Evolutionary conservation across 2,797 vertebrate genomes (phyloP), one percentile per base, ranked within the genome.

Genomic region (Cynodonichthys magdalenae): DNA sequence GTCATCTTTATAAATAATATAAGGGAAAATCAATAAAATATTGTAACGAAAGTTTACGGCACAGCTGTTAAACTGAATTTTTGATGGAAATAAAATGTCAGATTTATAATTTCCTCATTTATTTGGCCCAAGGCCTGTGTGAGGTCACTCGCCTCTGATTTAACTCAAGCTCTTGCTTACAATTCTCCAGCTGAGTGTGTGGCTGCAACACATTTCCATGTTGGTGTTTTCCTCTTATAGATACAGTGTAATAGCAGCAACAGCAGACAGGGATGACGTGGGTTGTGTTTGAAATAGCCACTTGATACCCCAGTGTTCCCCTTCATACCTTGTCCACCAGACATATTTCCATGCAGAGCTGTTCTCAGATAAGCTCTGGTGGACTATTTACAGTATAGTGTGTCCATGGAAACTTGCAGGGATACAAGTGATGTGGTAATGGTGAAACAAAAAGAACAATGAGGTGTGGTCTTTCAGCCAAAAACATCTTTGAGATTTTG

Each of bases 161-260:
- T 63, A 57, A 75, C 76, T 56, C 57, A 17, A 15, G 51, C 46
- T 61, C 42, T 53, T n/a, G 8, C 68, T 77, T 59, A 52, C 19
- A 36, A 55, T 70, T 41, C 64, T 68, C 11, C 31, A 63, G 18
- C 39, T 69, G 53, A 69, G 57, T 74, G 46, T 70, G 50, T 73
- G 80, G 80, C 71, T 1, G 24, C 46, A 36, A 20, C 57, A 28
- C 54, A 59, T 81, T 76, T 74, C 79, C 71, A 79, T 76, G 67
- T 68, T 55, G 56, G 61, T 62, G 65, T 63, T 79, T 77, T 86
- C 81, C 74, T 67, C 46, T 88, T 84, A 63, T 83, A 84, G 81
- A 80, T 34, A 15, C 34, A 20, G 68, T 54, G 72, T 75, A 79
- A 81, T 75, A 1, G 15, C 66, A 68, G 56, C 66, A 60, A 31